Evolutionary conservation across 1,140 invertebrate species (phyloP).

Genomic region (Muscidifurax raptorellus): DNA sequence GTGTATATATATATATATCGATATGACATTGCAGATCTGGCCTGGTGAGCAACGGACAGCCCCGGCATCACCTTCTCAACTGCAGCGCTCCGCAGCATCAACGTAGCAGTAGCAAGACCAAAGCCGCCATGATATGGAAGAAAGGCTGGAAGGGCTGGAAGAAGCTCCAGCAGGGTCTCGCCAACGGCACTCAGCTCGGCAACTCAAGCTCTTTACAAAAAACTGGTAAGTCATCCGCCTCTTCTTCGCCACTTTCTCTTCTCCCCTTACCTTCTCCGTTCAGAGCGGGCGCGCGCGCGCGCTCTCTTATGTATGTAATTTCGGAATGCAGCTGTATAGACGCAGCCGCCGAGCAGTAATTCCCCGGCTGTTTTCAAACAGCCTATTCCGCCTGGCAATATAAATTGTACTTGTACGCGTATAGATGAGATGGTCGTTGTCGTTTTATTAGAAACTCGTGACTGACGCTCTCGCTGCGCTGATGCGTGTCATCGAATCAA

Average conservation of each 20-base stretch:
- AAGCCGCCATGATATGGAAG: slow-evolving; percentile 72
- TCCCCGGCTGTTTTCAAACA: neutral
- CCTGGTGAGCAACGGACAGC: slow-evolving; percentile 52
- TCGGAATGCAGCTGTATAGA: slow-evolving; percentile 18
- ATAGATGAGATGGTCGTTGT: neutral
- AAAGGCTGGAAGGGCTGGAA: slow-evolving; percentile 85
- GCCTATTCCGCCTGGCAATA: neutral
- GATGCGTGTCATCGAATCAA: no score
- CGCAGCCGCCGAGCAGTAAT: neutral
- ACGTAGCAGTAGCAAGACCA: slow-evolving; percentile 65
- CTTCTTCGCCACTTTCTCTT: slow-evolving; percentile 18
- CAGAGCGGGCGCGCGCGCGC: neutral
- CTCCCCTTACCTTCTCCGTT: slow-evolving; percentile 1
- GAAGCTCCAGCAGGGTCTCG: slow-evolving; percentile 84
- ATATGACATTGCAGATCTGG: slow-evolving; percentile 64
- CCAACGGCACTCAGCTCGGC: slow-evolving; percentile 53
- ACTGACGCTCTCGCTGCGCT: neutral
- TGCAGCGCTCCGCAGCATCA: slow-evolving; percentile 30
- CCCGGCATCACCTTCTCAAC: slow-evolving; percentile 32
- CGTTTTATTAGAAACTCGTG: neutral
- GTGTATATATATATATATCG: neutral
- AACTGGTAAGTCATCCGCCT: slow-evolving; percentile 62
- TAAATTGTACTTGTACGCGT: neutral
- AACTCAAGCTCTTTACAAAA: slow-evolving; percentile 71
- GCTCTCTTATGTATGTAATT: slow-evolving; percentile 23